phyloP scores from a whole-genome alignment of 2,113 vertebrate species.

The Triplophysa tibetana region DNA sequence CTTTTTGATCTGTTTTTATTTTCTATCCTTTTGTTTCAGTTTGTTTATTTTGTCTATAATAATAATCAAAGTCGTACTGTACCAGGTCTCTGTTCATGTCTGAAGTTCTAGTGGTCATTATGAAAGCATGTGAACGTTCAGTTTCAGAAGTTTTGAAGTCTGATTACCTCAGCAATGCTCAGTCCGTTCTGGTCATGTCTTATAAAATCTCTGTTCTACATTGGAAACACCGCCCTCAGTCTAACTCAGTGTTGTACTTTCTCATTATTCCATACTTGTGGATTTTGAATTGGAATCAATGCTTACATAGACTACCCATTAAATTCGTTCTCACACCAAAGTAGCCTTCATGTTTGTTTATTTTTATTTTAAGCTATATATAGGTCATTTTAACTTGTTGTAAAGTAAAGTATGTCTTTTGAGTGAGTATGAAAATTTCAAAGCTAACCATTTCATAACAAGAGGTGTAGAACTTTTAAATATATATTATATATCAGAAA shows the following conservation, averaged over 20 bases:
- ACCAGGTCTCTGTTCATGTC: constrained; percentile 71
- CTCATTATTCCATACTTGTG: constrained; percentile 71
- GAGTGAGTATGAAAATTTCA: too few relatives aligned
- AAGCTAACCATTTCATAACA: too few relatives aligned
- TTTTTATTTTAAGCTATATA: neutral
- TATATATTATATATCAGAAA: too few relatives aligned
- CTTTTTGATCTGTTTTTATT: constrained; percentile 70
- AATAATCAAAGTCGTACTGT: constrained; percentile 74
- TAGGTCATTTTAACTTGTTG: too few relatives aligned
- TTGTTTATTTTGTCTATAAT: constrained; percentile 70
- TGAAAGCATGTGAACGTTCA: constrained; percentile 73
- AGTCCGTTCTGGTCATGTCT: constrained; percentile 51
- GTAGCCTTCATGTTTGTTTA: neutral
- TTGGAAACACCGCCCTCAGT: constrained; percentile 43
- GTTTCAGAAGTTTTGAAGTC: constrained; percentile 68
- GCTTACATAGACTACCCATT: constrained; percentile 48
- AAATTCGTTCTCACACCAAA: constrained; percentile 49
- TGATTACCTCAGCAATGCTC: constrained; percentile 78
- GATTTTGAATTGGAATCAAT: constrained; percentile 57
- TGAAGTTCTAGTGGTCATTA: constrained; percentile 67
- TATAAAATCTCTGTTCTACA: constrained; percentile 38
- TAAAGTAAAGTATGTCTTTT: too few relatives aligned
- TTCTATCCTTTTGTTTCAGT: constrained; percentile 56
- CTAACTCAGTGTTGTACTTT: constrained; percentile 43
- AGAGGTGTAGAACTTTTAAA: too few relatives aligned